Evolutionary conservation across 1,140 invertebrate species (phyloP).

Genomic region (Choristoneura fumiferana): DNA sequence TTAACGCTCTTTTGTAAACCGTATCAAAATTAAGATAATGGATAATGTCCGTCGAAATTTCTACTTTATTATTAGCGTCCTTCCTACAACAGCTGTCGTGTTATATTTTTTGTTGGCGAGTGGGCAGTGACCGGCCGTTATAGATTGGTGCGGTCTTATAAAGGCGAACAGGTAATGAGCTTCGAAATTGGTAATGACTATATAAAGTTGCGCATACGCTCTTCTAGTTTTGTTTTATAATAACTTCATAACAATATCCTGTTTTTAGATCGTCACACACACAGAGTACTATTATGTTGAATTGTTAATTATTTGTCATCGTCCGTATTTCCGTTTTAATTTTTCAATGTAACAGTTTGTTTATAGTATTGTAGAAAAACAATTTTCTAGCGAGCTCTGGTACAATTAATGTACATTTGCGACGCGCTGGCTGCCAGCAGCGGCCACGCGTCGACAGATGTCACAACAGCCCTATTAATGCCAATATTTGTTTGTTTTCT

Average conservation of each 20-base stretch:
- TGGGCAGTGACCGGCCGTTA: slow-evolving; percentile 59
- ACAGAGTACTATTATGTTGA: slow-evolving; percentile 19
- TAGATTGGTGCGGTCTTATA: slow-evolving; percentile 57
- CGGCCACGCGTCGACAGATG: slow-evolving; percentile 40
- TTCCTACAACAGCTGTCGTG: slow-evolving; percentile 55
- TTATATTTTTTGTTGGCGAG: slow-evolving; percentile 50
- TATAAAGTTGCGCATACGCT: slow-evolving; percentile 46
- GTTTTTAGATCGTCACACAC: slow-evolving; percentile 29
- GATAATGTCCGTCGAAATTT: slow-evolving; percentile 61
- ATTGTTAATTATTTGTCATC: slow-evolving; percentile 36
- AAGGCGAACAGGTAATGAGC: slow-evolving; percentile 52
- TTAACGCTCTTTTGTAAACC: slow-evolving; percentile 70
- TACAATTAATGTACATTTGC: slow-evolving; percentile 17
- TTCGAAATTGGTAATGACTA: slow-evolving; percentile 65
- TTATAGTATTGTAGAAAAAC: slow-evolving; percentile 18
- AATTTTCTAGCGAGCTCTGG: neutral
- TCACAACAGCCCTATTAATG: slow-evolving; percentile 51
- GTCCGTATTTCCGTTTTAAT: slow-evolving; percentile 34
- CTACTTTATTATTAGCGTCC: slow-evolving; percentile 62
- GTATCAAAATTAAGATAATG: slow-evolving; percentile 76
- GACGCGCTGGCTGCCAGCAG: neutral
- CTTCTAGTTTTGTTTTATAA: slow-evolving; percentile 42
- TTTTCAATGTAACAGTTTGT: slow-evolving; percentile 18
- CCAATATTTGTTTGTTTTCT: slow-evolving; percentile 50
- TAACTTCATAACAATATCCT: slow-evolving; percentile 44